These are phyloP conservation scores for Aptenodytes forsteri DNA, from an alignment of 2,113 vertebrate species.

Conservation along the genomic window DNA sequence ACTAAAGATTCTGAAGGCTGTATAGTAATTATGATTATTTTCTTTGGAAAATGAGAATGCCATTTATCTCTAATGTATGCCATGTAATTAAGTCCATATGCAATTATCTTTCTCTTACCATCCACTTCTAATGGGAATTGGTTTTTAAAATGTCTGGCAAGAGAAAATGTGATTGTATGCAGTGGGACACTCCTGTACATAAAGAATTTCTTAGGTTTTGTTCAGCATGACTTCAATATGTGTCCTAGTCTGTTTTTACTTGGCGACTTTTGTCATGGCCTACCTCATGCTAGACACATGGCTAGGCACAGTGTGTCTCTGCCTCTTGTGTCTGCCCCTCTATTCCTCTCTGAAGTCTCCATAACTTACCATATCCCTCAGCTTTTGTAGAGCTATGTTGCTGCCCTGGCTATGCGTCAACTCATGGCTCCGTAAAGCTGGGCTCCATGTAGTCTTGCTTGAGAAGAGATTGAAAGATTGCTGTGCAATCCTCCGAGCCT, in stretches of 20 bases:
- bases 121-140: background rate
- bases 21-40: slow-evolving; percentile 66
- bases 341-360: background rate
- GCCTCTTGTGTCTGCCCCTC: background rate
- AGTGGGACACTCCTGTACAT: background rate
- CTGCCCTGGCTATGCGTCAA: background rate
- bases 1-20: slow-evolving; percentile 54
- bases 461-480: background rate
- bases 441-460: background rate
- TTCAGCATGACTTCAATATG: background rate
- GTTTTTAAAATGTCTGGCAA: background rate
- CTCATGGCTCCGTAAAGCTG: background rate
- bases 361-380: background rate
- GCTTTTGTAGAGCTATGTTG: background rate
- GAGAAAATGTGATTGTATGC: background rate
- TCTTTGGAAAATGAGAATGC: slow-evolving; percentile 40
- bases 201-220: background rate
- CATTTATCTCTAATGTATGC: slow-evolving; percentile 57
- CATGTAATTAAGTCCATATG: slow-evolving; percentile 50
- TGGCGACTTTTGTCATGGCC: background rate
- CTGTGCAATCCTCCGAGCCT: background rate
- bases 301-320: background rate
- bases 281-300: background rate
- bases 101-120: slow-evolving; percentile 47
- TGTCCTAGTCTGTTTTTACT: background rate